A percentile compares a stretch with the other conserved stretches of the same genome.
Evolutionary conservation across 1,140 invertebrate species (phyloP).

Genomic region (Lamellibrachia luymesi): DNA sequence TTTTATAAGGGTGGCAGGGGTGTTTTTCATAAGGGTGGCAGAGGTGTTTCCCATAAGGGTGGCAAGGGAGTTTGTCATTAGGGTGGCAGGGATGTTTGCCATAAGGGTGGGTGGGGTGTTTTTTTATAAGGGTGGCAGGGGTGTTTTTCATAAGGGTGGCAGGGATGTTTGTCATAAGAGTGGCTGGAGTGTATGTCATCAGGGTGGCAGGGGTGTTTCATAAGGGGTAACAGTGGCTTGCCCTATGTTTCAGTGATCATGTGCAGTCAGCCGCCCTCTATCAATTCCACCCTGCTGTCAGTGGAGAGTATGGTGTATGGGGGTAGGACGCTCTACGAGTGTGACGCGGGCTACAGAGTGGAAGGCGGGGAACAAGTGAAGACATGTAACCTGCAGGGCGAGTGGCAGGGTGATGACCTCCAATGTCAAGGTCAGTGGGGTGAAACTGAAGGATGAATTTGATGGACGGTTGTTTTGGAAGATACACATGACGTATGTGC

Average conservation of each 20-base stretch:
- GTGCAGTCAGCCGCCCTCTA: slow-evolving; percentile 1
- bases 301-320: slow-evolving; percentile 1
- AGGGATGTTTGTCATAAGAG: not conserved
- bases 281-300: not conserved
- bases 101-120: too few species aligned
- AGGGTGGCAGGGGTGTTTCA: not conserved
- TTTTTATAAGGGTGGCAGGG: too few species aligned
- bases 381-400: not conserved
- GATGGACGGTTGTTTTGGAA: not conserved
- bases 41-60: not conserved
- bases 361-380: not conserved
- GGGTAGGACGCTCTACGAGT: not conserved
- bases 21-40: not conserved
- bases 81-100: too few species aligned
- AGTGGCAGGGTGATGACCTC: not conserved
- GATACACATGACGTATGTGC: not conserved
- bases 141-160: too few species aligned
- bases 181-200: not conserved
- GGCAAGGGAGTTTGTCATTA: not conserved
- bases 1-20: too few species aligned
- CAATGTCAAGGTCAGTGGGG: not conserved
- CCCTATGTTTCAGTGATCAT: not conserved
- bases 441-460: not conserved
- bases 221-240: not conserved
- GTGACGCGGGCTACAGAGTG: not conserved